Base-by-base conservation (phyloP, 2,113 vertebrate species). In the Poeciliopsis turrubarensis region DNA sequence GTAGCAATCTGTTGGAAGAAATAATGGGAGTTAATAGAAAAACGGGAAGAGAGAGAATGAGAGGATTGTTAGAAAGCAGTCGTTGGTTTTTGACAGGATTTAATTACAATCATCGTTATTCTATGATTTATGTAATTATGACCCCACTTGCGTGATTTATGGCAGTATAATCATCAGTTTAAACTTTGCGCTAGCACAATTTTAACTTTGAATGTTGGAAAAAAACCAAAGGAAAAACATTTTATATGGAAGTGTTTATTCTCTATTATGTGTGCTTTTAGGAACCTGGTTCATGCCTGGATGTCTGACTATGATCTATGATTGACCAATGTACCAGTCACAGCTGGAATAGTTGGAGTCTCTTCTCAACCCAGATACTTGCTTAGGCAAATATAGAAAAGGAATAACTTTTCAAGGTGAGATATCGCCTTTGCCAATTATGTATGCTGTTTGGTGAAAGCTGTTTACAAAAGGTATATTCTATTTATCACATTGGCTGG, bases 1-100 rank as follows among this genome's bases (percentile, higher is more conserved):
- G 86, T 81, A 91, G 84, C 77, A 91, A 86, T 91, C 83, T 86
- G 72, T 17, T 64, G 44, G 67, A 84, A 82, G 54, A 85, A 80
- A 75, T 66, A 82, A 77, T 85, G 61, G 62, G 75, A 81, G 37
- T 84, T 83, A 85, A 90, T 78, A 67, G 70, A 80, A 65, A 73
- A 75, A 68, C 12, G n/a, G 30, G 41, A 47, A 15, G 54, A 47
- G 25, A 2, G 27, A 30, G 15, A 32, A 68, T 5, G 51, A 25
- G 39, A 66, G 64, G 4, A 26, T 4, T 34, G 72, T 72, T 81
- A 72, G 61, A 79, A 78, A 79, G 54, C 70, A 78, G 70, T 72
- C 76, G 57, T 62, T 72, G 68, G 63, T 80, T 75, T 79, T 75
- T 78, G 73, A 78, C 65, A 72, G 74, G 82, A 82, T 88, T 89